phyloP scores from a whole-genome alignment of 2,888 invertebrate genomes.

The Mesopsocus fuscifrons region DNA sequence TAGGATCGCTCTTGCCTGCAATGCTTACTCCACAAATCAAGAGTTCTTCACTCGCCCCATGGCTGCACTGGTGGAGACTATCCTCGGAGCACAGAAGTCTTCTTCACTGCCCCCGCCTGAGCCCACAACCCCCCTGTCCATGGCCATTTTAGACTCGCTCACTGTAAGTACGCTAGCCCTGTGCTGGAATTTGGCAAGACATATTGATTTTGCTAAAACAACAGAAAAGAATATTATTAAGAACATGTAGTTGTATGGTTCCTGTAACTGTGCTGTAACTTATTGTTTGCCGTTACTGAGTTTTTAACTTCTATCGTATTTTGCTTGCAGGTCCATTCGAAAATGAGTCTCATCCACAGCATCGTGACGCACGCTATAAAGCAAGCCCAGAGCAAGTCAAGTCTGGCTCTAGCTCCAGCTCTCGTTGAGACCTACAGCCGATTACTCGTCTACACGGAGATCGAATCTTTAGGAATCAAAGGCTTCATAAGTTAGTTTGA shows the following conservation, averaged over 20 bases:
- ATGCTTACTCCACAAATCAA: constrained; percentile 87
- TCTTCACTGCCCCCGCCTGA: constrained; percentile 19
- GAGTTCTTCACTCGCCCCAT: constrained; percentile 83
- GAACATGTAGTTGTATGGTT: too few relatives aligned
- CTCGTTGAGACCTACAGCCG: constrained; percentile 89
- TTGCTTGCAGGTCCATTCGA: constrained; percentile 51
- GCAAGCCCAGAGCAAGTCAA: constrained; percentile 68
- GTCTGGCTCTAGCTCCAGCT: constrained; percentile 72
- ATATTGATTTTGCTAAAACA: too few relatives aligned
- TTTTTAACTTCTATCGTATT: too few relatives aligned
- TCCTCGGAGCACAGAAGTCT: constrained; percentile 21
- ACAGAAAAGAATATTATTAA: too few relatives aligned
- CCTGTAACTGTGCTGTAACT: too few relatives aligned
- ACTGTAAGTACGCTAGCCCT: too few relatives aligned
- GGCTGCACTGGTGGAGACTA: constrained; percentile 76
- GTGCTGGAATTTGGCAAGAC: too few relatives aligned
- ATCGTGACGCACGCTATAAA: constrained; percentile 82
- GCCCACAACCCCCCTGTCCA: constrained; percentile 74
- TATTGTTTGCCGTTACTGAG: too few relatives aligned
- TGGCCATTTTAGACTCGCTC: constrained; percentile 81
- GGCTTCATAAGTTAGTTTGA: constrained; percentile 66
- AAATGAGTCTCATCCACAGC: constrained; percentile 77
- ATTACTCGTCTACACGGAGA: constrained; percentile 85
- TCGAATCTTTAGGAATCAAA: constrained; percentile 90
- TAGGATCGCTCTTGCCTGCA: constrained; percentile 78